phyloP scores from a whole-genome alignment of 2,113 vertebrate species.

The Lagenorhynchus albirostris region DNA sequence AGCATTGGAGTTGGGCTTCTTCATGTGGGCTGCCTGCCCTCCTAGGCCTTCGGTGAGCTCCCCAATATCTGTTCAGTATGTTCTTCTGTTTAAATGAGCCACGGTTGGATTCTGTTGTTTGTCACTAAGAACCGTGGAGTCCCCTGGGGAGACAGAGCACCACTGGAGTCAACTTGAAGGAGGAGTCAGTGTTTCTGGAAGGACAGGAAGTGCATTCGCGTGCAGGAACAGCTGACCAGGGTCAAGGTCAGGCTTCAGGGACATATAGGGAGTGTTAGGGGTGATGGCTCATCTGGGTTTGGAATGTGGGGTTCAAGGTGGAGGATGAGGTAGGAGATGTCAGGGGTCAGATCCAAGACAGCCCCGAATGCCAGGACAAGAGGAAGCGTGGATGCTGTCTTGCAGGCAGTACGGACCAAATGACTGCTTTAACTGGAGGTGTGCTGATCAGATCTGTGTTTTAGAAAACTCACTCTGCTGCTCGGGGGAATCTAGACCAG shows the following conservation, averaged over 20 bases:
- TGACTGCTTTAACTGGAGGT: not conserved
- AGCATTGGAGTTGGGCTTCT: not conserved
- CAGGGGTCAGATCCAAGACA: not conserved
- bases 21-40: not conserved
- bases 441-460: not conserved
- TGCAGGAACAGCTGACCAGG: not conserved
- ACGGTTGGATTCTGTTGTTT: not conserved
- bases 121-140: not conserved
- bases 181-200: not conserved
- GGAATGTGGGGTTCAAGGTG: not conserved
- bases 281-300: not conserved
- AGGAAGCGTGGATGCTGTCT: not conserved
- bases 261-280: no score
- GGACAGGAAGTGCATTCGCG: not conserved
- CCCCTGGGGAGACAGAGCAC: not conserved
- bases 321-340: not conserved
- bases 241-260: not conserved
- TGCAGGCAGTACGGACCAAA: not conserved
- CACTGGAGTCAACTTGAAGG: not conserved
- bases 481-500: not conserved
- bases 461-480: not conserved
- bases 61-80: not conserved
- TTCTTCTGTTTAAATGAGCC: not conserved
- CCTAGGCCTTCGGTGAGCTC: not conserved
- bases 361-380: fast-evolving